A percentile compares a stretch with the other conserved stretches of the same genome.
phyloP scores from a whole-genome alignment of 1,140 invertebrate species.

The Acyrthosiphon pisum region DNA sequence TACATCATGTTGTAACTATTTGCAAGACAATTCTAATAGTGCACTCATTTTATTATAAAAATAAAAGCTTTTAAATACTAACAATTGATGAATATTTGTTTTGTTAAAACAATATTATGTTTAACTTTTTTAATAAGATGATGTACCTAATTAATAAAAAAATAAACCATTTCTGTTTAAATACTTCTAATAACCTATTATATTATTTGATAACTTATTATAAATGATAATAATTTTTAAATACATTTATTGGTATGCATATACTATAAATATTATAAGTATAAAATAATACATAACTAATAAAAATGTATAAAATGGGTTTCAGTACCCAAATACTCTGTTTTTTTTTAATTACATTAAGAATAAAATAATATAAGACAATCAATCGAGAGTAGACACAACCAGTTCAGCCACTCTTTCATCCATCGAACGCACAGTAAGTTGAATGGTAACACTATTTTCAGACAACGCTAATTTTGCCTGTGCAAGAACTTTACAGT shows the following conservation, averaged over 20 bases:
- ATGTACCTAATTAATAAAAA: neutral
- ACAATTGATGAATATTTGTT: too few relatives aligned
- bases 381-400: constrained; percentile 82
- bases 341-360: neutral
- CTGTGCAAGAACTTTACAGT: constrained; percentile 85
- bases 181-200: neutral
- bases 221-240: neutral
- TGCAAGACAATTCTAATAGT: neutral
- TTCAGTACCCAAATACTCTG: neutral
- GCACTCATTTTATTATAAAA: neutral
- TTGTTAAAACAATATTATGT: neutral
- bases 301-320: constrained; percentile 9
- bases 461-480: constrained; percentile 82
- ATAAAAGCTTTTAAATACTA: too few relatives aligned
- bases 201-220: constrained; percentile 29
- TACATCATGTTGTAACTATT: neutral
- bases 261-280: constrained; percentile 14
- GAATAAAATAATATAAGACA: neutral
- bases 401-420: constrained; percentile 80
- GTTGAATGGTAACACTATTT: constrained; percentile 74
- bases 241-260: constrained; percentile 18
- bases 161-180: neutral
- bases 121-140: neutral
- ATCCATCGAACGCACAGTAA: constrained; percentile 71
- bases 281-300: constrained; percentile 19